Percentiles rank a stretch among this genome's conserved stretches.
Evolutionary conservation across 2,888 invertebrate species (phyloP).

Genomic region (Liodrosophila aerea): DNA sequence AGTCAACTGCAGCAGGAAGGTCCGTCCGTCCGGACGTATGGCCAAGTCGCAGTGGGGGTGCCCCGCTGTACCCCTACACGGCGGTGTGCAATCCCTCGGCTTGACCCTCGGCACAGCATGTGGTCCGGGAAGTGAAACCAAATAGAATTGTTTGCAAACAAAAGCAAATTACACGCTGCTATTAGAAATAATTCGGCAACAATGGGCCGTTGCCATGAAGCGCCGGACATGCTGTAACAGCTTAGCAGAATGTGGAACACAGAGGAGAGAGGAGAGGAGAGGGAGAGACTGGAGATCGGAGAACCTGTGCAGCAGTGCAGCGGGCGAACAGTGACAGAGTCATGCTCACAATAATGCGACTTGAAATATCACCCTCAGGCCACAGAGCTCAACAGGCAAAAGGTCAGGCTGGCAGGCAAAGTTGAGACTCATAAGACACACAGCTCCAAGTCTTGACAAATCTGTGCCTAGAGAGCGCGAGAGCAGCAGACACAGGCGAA

Average conservation of each 20-base stretch:
- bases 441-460: slow-evolving; percentile 50
- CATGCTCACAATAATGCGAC: slow-evolving; percentile 55
- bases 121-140: slow-evolving; percentile 71
- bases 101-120: slow-evolving; percentile 61
- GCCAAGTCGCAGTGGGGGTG: slow-evolving; percentile 39
- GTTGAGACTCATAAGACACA: slow-evolving; percentile 14
- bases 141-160: slow-evolving; percentile 78
- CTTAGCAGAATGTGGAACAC: not conserved
- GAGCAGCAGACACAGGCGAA: slow-evolving; percentile 13
- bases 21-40: slow-evolving; percentile 28
- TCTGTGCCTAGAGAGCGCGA: slow-evolving; percentile 46
- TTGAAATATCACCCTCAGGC: slow-evolving; percentile 65
- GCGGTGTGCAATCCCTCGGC: slow-evolving; percentile 8
- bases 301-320: slow-evolving; percentile 23
- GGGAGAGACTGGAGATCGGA: not conserved
- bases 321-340: slow-evolving; percentile 24
- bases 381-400: slow-evolving; percentile 31
- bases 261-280: not conserved
- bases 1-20: slow-evolving; percentile 37
- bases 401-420: slow-evolving; percentile 57
- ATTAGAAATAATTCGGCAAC: slow-evolving; percentile 73
- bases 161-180: slow-evolving; percentile 76
- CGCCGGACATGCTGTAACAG: slow-evolving; percentile 61
- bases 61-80: slow-evolving; percentile 15
- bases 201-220: slow-evolving; percentile 60